Conservation (phyloP, 2,888 invertebrate species). For the Drepanosiphum platanoidis region DNA sequence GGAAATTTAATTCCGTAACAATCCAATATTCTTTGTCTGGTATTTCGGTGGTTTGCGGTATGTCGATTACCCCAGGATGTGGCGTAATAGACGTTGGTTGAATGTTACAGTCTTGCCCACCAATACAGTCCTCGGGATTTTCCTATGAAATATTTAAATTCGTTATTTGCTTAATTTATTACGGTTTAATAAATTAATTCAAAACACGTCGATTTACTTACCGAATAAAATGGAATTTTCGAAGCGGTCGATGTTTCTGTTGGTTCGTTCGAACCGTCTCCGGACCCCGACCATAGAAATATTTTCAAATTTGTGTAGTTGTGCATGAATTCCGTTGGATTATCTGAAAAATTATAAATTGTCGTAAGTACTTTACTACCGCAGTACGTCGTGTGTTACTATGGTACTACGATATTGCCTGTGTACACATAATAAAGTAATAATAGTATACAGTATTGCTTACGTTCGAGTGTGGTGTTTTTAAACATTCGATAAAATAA, state of each 20-base stretch:
- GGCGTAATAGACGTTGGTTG: conserved; percentile 62
- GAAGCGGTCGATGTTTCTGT: conserved; percentile 21
- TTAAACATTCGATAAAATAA: too few relatives aligned
- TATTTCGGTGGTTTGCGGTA: conserved; percentile 57
- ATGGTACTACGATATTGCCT: too few relatives aligned
- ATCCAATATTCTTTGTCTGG: conserved; percentile 76
- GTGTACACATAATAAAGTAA: too few relatives aligned
- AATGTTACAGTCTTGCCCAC: conserved; percentile 63
- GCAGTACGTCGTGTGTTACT: too few relatives aligned
- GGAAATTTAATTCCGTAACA: conserved; percentile 71
- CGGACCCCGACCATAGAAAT: conserved; percentile 90
- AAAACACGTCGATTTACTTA: conserved; percentile 67
- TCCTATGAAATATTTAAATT: conserved; percentile 14
- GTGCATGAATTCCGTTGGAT: conserved; percentile 65
- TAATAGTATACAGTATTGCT: too few relatives aligned
- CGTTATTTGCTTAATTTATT: not conserved
- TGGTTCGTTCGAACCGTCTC: conserved; percentile 72
- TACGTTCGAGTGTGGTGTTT: too few relatives aligned
- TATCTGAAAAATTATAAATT: conserved; percentile 43
- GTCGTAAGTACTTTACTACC: too few relatives aligned
- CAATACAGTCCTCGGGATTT: conserved; percentile 57
- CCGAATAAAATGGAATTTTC: conserved; percentile 66
- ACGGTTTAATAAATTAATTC: too few relatives aligned
- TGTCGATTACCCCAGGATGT: conserved; percentile 57
- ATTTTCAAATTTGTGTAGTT: conserved; percentile 76